Base-by-base conservation (phyloP, 1,140 invertebrate species). In the Drosophila pandora region DNA sequence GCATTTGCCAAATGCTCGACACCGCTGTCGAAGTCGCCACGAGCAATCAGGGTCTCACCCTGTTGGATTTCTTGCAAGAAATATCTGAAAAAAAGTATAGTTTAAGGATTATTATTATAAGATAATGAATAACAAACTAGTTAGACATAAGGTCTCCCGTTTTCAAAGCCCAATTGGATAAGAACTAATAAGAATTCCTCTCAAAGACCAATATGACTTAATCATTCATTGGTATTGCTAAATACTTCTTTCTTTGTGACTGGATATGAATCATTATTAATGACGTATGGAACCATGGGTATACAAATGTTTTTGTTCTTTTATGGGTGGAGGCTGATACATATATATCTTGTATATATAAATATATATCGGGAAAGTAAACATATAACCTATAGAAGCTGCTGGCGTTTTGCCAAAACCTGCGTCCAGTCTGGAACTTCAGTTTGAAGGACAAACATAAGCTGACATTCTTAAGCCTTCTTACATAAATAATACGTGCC, bases 1-100 rank as follows among this genome's bases (percentile, higher is more conserved):
- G 98, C 98, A 92, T 98, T 97, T 25, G 96, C 96, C 63, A 99
- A 94, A 92, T 99, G 98, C 91, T 99, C 97, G 23, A 99, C 96
- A 57, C 97, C 98, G 45, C 94, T 95, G 69, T 98, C 97, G 62
- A 98, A 91, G 75, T 99, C 96, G 48, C 98, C 97, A 67, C 93
- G 93, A 21, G 95, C 95, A 75, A 99, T 93, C 30, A 98, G 90
- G 90, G 98, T 97, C 92, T 99, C 98, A 25, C 98, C 98, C 25
- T 97, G 90, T 92, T 97, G 96, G 53, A 97, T 95, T 94, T 96
- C 91, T 62, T 91, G 89, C 34, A 92, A 74, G 50, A 92, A 92
- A 69, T 90, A 92, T 79, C 90, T 91, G 53, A 41, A 91, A 90
- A 13, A n/a, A 28, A 6, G 25, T 3, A 37, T 37, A 37, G 10